Percentiles rank a stretch among this genome's conserved stretches.
Evolutionary conservation across 1,140 invertebrate genomes (phyloP).

Genomic region (Apis laboriosa): DNA sequence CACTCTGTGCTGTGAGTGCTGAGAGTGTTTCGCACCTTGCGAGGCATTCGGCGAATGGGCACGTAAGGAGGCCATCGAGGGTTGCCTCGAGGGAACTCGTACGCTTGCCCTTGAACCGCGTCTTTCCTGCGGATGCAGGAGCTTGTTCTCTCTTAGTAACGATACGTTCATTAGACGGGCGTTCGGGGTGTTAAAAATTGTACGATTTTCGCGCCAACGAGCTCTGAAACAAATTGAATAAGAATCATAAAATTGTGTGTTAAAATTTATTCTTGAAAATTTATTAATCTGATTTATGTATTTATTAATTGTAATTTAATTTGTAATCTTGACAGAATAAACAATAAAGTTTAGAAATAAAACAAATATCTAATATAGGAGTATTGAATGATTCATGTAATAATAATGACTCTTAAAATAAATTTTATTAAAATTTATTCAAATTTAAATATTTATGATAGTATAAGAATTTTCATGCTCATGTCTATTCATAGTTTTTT

Average conservation of each 20-base stretch:
- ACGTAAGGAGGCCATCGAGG: conserved; percentile 90
- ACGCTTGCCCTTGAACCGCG: conserved; percentile 89
- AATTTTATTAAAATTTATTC: no score
- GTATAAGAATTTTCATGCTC: no score
- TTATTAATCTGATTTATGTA: background rate
- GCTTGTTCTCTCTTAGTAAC: conserved; percentile 89
- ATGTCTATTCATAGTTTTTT: no score
- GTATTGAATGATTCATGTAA: no score
- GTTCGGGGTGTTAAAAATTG: conserved; percentile 97
- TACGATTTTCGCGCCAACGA: conserved; percentile 93
- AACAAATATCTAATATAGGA: no score
- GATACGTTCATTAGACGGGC: conserved; percentile 94
- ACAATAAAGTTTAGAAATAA: no score
- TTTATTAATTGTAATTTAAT: background rate
- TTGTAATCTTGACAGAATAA: no score
- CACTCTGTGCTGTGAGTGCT: conserved; percentile 76
- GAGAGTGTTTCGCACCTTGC: conserved; percentile 86
- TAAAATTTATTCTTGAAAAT: no score
- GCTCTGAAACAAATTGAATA: conserved; percentile 85
- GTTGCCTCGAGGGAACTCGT: conserved; percentile 88
- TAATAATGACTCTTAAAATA: no score
- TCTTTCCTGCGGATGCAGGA: conserved; percentile 88
- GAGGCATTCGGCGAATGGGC: conserved; percentile 89
- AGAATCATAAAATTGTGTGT: background rate
- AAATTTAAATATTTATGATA: no score